Percentiles rank a stretch among this genome's conserved stretches.
These are phyloP conservation scores for Drymodes brunneopygia DNA, from an alignment of 2,113 vertebrate species.

Conservation along the genomic window DNA sequence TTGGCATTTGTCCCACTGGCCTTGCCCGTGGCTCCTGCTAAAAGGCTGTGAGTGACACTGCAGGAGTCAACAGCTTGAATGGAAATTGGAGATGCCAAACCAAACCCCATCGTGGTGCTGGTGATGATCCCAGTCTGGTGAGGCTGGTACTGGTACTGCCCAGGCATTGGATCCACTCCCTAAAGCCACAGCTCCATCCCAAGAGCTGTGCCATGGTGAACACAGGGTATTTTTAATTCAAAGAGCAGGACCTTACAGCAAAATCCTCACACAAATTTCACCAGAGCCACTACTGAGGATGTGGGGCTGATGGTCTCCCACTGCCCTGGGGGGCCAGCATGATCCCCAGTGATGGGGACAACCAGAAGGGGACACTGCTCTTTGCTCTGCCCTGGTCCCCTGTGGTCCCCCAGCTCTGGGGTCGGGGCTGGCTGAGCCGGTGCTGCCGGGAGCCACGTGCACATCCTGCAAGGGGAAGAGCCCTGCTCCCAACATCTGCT, in stretches of 20 bases:
- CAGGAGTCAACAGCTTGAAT: not conserved
- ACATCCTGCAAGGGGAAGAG: not conserved
- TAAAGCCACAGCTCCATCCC: not conserved
- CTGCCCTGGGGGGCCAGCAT: rapidly evolving
- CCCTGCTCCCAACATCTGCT: slow-evolving; percentile 28
- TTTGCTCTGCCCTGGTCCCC: rapidly evolving
- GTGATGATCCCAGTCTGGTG: rapidly evolving
- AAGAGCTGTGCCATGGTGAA: rapidly evolving
- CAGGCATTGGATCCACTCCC: not conserved
- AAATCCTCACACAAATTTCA: not conserved
- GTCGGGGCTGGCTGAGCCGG: not conserved
- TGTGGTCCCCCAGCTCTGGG: rapidly evolving
- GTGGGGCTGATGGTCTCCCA: not conserved
- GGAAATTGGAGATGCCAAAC: not conserved
- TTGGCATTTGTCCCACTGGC: not conserved
- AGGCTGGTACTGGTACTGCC: not conserved
- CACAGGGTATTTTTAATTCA: rapidly evolving
- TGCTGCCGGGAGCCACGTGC: rapidly evolving
- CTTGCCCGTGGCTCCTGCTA: not conserved
- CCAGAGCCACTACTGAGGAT: rapidly evolving
- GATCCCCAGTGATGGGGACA: rapidly evolving
- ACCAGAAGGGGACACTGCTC: not conserved
- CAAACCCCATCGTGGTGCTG: rapidly evolving
- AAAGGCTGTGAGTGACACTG: not conserved
- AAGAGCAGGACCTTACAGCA: not conserved